Evolutionary conservation across 2,113 vertebrate species (phyloP), one percentile per base, ranked within the genome.

Genomic region (Colaptes auratus): DNA sequence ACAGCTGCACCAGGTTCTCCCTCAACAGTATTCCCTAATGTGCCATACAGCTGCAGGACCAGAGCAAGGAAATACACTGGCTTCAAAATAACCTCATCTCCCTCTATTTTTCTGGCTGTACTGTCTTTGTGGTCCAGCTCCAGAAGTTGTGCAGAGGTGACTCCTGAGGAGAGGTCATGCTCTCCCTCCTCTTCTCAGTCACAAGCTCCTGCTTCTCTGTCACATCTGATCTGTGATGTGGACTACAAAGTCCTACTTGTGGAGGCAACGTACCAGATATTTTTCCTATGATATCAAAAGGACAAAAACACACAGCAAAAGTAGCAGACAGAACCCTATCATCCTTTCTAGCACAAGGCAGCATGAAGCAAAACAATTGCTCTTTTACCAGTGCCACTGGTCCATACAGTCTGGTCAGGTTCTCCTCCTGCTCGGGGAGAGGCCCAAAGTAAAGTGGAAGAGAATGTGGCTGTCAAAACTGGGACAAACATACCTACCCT

Each of bases 81-180:
- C 14, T 42, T 7, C 35, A 63, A 66, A 24, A 15, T 7, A 66
- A 35, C 17, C 23, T 12, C 0, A 0, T 30, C 15, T 60, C 46
- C 35, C 44, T 33, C 6, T 9, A 33, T 25, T 66, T 58, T 53
- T 56, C 56, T 36, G 55, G 28, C 31, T 69, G n/a, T 33, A 64
- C 27, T 0, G 1, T 12, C 11, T 23, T 56, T 31, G n/a, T 35
- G 76, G 50, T 53, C 25, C 10, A 12, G 72, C 63, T 75, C 35
- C 71, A 66, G 16, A 55, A 71, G 24, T 14, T 59, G 44, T 27
- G 78, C 36, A 0, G 2, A 71, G 52, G 19, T 0, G 11, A 59
- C 56, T 15, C 39, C 77, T 35, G 48, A 79, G 70, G 27, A 67
- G 39, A 66, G 61, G 28, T 64, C 46, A 48, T 0, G 0, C 14